These are phyloP conservation scores for Podarcis raffonei DNA, from an alignment of 2,113 vertebrate species.

Conservation along the genomic window DNA sequence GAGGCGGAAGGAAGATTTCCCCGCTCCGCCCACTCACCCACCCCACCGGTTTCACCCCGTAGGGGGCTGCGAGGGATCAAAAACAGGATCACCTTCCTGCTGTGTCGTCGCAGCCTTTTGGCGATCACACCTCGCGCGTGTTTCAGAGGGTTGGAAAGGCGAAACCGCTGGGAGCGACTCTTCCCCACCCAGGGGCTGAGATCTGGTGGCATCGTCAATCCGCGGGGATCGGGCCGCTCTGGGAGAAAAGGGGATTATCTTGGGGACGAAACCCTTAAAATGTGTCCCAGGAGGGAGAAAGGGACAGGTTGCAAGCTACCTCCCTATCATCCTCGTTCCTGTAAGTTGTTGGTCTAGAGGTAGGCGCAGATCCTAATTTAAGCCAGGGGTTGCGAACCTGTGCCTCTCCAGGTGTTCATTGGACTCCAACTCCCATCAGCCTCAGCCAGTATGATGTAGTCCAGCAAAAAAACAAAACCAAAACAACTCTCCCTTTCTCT, in stretches of 20 bases:
- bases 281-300: neutral
- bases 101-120: neutral
- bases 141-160: neutral
- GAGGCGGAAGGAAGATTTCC: neutral
- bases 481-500: no score
- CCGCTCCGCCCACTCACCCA: neutral
- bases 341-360: no score
- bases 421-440: no score
- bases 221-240: neutral
- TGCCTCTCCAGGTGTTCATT: no score
- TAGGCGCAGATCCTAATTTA: no score
- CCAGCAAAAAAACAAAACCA: no score
- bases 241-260: neutral
- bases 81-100: neutral
- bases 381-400: no score
- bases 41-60: accelerated
- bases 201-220: neutral
- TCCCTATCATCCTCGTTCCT: neutral
- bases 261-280: neutral
- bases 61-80: neutral
- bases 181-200: no score
- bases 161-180: neutral
- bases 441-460: no score
- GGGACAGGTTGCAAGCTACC: neutral
- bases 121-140: neutral